A percentile compares a stretch with the other conserved stretches of the same genome.
phyloP scores from a whole-genome alignment of 2,888 invertebrate genomes.

The Tethea ocularis region DNA sequence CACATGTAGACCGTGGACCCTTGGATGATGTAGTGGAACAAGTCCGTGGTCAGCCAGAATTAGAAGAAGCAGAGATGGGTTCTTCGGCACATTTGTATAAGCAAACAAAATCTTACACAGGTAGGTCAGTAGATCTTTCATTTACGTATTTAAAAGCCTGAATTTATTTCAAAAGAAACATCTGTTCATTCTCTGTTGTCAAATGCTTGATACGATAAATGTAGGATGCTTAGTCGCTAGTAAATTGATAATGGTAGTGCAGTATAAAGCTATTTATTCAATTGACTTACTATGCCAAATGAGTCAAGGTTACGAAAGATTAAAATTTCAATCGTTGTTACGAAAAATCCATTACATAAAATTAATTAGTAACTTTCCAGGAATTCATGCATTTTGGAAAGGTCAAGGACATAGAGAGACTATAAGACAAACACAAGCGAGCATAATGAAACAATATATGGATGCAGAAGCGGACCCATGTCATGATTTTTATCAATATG shows the following conservation, averaged over 20 bases:
- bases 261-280: constrained; percentile 47
- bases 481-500: constrained; percentile 92
- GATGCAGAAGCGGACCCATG: constrained; percentile 89
- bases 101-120: constrained; percentile 59
- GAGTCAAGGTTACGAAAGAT: constrained; percentile 50
- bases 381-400: constrained; percentile 84
- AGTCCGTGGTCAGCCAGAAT: constrained; percentile 73
- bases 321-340: background rate
- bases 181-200: background rate
- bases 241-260: constrained; percentile 36
- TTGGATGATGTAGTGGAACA: constrained; percentile 77
- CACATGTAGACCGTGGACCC: constrained; percentile 70
- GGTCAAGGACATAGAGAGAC: constrained; percentile 81
- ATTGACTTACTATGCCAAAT: constrained; percentile 47
- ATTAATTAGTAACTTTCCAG: constrained; percentile 33
- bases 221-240: constrained; percentile 10
- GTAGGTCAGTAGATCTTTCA: constrained; percentile 35
- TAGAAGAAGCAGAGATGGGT: constrained; percentile 76
- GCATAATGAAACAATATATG: constrained; percentile 91
- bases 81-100: constrained; percentile 68
- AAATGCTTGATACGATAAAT: background rate
- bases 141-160: background rate
- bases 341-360: constrained; percentile 19
- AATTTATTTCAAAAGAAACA: background rate
- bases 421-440: constrained; percentile 85